Base-by-base conservation (phyloP, 92 coral and sea anemone genomes). In the Parazoanthus swiftii region DNA sequence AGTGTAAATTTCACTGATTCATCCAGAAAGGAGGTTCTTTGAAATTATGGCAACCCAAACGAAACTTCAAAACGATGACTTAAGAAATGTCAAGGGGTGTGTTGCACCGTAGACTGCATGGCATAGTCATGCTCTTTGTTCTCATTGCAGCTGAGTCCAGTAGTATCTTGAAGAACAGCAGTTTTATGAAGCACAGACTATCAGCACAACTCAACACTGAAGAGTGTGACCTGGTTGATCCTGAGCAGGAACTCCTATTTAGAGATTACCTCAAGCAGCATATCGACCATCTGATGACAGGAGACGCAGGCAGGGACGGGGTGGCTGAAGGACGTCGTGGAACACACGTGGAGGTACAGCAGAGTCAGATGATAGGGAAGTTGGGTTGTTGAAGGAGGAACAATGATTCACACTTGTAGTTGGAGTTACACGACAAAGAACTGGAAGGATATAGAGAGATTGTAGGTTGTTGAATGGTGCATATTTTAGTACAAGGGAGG, bases 251-350 rank as follows among this genome's bases (percentile, higher is more conserved):
- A 36, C 85, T 89, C 84, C 38, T 95, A 85, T 93, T 95, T 83
- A 92, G 92, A 80, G 98, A 95, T 43, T 95, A 95, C 88, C 92
- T 97, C 4, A 94, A 94, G 85, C 98, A 95, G 56, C 99, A 97
- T 88, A 94, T 97, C 50, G 99, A 95, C 81, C 95, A 94, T 48
- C 90, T 97, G 72, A 97, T 97, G 98, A 95, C 98, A 8, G 99
- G 99, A 20, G 99, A 97, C 86, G 98, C 96, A 29, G 98, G 98
- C 33, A 91, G 99, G 58, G 99, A 97, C 21, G 99, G 99, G 5
- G 98, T 97, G 82, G 99, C 99, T 0, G 99, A 97, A 89, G 99
- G 99, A 37, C 93, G 99, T 48, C 84, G 99, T 33, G 99, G 99
- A 63, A 97, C 99, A 5, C 99, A 97, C 82, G 99, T 97, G 18